Evolutionary conservation across 2,113 vertebrate species (phyloP), one percentile per base, ranked within the genome.

Genomic region (Ovibos moschatus): DNA sequence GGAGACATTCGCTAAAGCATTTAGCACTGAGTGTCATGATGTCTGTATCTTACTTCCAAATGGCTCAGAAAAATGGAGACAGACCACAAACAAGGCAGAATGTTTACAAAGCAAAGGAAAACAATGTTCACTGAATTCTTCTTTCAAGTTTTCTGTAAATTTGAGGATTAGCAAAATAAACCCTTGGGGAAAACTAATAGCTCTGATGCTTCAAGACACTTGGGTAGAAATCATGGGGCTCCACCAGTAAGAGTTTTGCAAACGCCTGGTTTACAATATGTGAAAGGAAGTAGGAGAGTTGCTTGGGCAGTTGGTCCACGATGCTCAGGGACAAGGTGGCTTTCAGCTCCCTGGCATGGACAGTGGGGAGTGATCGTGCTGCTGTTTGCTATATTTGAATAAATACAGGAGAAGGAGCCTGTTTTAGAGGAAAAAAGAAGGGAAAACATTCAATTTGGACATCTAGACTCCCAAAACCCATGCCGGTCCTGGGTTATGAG

Each of bases 261-360:
- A 40, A 28, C 6, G 30, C 50, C 47, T n/a, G 4, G 7, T 28
- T 91, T 57, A 11, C 5, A 5, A 16, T 2, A 11, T 40, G 2
- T 0, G 5, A 25, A 16, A 23, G 64, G 15, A 19, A 55, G 76
- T 2, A 11, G 2, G 15, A 14, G 64, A 50, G 4, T 21, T 12
- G 47, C 58, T 47, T 14, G 11, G 27, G 74, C 7, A 21, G 27
- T 2, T 6, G 12, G 15, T 50, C 25, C 23, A 0, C 8, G 5
- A 17, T 3, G 47, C 21, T n/a, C 84, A 43, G 79, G 21, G 23
- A 21, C 16, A n/a, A 55, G 60, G 40, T 2, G 23, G 58, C 58
- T 14, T 27, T 47, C 40, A 14, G 51, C 50, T 33, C 30, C 55
- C 67, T 21, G 15, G 43, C 28, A 27, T 0, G 11, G 76, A 55